These are phyloP conservation scores for Sialis lutaria DNA, from an alignment of 2,888 invertebrate species.

Conservation along the genomic window DNA sequence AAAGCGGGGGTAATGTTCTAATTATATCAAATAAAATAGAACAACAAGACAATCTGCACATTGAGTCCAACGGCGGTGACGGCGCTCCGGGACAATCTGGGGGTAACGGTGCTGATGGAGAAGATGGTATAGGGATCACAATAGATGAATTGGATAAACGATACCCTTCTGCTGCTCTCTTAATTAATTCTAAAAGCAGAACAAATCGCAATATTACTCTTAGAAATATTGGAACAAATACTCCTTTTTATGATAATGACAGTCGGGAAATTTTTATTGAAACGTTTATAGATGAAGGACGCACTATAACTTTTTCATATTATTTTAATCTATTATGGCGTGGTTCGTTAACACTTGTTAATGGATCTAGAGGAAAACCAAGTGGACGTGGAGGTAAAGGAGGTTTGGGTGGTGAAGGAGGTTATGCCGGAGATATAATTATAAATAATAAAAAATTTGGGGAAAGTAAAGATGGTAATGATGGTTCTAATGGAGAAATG, in stretches of 20 bases:
- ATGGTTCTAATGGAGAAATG: conserved; percentile 10
- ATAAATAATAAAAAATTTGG: conserved; percentile 4
- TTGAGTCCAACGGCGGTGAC: conserved; percentile 14
- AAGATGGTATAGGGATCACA: conserved; percentile 9
- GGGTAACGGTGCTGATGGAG: conserved; percentile 13
- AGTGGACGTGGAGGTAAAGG: conserved; percentile 10
- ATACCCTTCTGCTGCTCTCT: conserved; percentile 3
- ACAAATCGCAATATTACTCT: too few relatives aligned
- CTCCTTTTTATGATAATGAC: too few relatives aligned
- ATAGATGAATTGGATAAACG: background rate
- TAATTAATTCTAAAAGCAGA: background rate
- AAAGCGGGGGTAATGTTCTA: conserved; percentile 16
- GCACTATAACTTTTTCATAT: background rate
- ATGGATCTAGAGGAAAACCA: conserved; percentile 3
- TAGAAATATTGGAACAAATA: too few relatives aligned
- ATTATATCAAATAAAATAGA: conserved; percentile 11
- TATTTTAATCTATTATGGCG: background rate
- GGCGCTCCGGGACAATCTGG: conserved; percentile 16
- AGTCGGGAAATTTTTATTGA: background rate
- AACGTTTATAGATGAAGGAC: background rate
- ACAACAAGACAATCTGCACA: conserved; percentile 11
- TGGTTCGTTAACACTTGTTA: background rate
- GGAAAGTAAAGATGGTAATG: conserved; percentile 5
- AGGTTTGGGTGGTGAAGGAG: conserved; percentile 9
- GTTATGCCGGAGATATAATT: conserved; percentile 10